A percentile compares a stretch with the other conserved stretches of the same genome.
These are phyloP conservation scores for Sylvia atricapilla DNA, from an alignment of 2,113 vertebrate genomes.

Conservation along the genomic window DNA sequence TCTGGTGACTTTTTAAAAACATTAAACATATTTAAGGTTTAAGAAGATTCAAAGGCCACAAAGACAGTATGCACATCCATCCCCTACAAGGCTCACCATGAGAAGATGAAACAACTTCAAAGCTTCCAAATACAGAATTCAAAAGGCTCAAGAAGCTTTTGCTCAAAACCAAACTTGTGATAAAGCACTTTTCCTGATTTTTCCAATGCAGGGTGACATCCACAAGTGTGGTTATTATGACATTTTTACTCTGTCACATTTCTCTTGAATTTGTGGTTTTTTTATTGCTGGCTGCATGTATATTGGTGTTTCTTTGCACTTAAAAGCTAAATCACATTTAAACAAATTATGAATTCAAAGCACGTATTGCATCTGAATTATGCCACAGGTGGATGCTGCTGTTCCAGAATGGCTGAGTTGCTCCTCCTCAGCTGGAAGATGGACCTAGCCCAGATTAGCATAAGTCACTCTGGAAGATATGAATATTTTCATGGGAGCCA, in stretches of 20 bases:
- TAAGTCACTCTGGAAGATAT: neutral
- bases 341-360: neutral
- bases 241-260: neutral
- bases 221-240: neutral
- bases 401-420: neutral
- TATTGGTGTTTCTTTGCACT: neutral
- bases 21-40: neutral
- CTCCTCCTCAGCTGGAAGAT: neutral
- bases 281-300: neutral
- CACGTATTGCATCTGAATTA: neutral
- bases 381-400: neutral
- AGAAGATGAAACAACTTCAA: conserved; percentile 11
- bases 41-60: conserved; percentile 16
- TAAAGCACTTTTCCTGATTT: neutral
- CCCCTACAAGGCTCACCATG: neutral
- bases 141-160: neutral
- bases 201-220: neutral
- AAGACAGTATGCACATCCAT: neutral
- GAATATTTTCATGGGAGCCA: neutral
- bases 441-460: neutral
- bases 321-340: neutral
- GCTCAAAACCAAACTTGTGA: neutral
- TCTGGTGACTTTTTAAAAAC: conserved; percentile 16
- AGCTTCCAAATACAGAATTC: neutral
- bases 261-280: neutral